A percentile compares a stretch with the other conserved stretches of the same genome.
Evolutionary conservation across 2,797 vertebrate genomes (phyloP).

Genomic region (Coregonus suidteri): DNA sequence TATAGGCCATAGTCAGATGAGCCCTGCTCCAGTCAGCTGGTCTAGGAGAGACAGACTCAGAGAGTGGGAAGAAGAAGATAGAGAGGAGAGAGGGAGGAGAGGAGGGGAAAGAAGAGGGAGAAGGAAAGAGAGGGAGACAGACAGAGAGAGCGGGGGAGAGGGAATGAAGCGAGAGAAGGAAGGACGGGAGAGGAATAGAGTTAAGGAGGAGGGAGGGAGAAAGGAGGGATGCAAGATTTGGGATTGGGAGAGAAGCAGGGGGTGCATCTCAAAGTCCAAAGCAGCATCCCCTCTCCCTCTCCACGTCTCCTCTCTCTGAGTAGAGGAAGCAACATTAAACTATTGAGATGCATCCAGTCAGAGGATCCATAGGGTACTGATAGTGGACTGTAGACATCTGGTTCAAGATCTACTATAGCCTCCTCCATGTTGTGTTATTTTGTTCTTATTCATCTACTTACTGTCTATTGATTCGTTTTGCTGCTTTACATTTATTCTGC

Average conservation of each 20-base stretch:
- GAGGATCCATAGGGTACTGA: too few relatives aligned
- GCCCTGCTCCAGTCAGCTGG: too few relatives aligned
- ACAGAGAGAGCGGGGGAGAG: neutral
- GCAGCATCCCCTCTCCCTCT: neutral
- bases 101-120: neutral
- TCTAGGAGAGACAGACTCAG: too few relatives aligned
- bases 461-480: too few relatives aligned
- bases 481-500: too few relatives aligned
- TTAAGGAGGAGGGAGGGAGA: neutral
- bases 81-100: neutral
- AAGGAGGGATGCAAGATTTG: too few relatives aligned
- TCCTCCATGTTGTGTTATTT: neutral
- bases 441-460: too few relatives aligned
- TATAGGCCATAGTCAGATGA: too few relatives aligned
- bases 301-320: neutral
- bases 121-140: neutral
- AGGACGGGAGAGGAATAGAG: neutral
- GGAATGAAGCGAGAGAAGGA: neutral
- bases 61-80: neutral
- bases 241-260: neutral
- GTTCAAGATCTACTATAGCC: neutral
- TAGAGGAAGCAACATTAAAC: too few relatives aligned
- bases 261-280: neutral
- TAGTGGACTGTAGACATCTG: neutral
- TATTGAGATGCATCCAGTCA: too few relatives aligned